phyloP scores from a whole-genome alignment of 2,888 invertebrate genomes.

The Scaptomyza cyrtandrae region DNA sequence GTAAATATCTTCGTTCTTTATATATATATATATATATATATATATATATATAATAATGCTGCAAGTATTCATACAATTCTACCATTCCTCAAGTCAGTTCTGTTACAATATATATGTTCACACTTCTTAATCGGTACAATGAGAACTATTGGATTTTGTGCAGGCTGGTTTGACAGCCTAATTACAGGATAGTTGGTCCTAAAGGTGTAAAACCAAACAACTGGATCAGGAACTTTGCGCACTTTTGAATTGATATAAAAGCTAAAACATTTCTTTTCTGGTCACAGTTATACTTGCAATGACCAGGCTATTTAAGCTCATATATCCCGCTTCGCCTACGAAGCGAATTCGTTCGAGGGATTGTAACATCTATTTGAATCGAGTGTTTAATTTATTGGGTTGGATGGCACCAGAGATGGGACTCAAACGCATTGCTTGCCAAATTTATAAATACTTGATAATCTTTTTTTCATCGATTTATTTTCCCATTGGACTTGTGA shows the following conservation, averaged over 20 bases:
- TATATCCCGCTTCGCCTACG: conserved; percentile 33
- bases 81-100: no score
- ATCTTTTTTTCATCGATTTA: conserved; percentile 24
- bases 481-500: conserved; percentile 32
- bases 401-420: conserved; percentile 31
- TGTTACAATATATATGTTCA: no score
- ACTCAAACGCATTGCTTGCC: conserved; percentile 27
- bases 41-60: no score
- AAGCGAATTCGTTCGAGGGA: conserved; percentile 29
- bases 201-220: not conserved
- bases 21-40: no score
- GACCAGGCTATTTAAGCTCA: conserved; percentile 23
- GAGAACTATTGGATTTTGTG: not conserved
- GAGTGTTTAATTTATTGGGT: conserved; percentile 33
- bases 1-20: no score
- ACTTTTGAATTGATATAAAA: not conserved
- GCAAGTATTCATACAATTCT: no score
- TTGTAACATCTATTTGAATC: conserved; percentile 26
- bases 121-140: no score
- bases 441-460: conserved; percentile 22
- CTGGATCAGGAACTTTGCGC: not conserved
- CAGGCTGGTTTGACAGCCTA: not conserved
- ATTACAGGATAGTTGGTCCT: not conserved
- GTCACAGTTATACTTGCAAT: not conserved
- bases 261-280: not conserved